phyloP scores from a whole-genome alignment of 2,113 vertebrate genomes.

The Prietella phreatophila region DNA sequence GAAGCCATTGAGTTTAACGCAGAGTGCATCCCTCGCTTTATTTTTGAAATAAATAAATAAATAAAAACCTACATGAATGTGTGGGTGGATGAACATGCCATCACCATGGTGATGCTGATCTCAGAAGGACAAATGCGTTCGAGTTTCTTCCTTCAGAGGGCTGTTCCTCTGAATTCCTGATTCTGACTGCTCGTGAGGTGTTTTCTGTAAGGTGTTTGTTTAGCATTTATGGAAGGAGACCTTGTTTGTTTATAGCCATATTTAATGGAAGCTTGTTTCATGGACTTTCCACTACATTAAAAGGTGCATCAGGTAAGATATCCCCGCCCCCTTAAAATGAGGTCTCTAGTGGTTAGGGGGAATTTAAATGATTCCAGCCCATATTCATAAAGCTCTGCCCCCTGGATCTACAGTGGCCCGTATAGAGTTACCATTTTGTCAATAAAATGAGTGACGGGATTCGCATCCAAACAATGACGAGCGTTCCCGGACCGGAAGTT shows the following conservation, averaged over 20 bases:
- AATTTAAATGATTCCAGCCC: not conserved
- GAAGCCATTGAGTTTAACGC: not conserved
- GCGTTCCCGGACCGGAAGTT: not conserved
- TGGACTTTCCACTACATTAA: not conserved
- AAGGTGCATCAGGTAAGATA: not conserved
- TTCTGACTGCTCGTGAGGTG: not conserved
- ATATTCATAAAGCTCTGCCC: not conserved
- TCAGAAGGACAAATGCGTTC: not conserved
- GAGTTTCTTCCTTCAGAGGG: not conserved
- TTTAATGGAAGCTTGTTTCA: not conserved
- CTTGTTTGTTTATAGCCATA: not conserved
- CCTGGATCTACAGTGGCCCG: not conserved
- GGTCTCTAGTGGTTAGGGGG: not conserved
- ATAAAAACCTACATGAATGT: not conserved
- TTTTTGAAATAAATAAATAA: not conserved
- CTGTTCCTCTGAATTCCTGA: not conserved
- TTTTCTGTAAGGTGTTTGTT: not conserved
- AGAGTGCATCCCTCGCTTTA: not conserved
- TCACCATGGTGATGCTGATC: not conserved
- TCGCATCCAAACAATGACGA: not conserved
- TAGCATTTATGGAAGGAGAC: not conserved
- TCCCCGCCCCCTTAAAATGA: not conserved
- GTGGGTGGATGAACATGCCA: not conserved
- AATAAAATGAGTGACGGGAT: not conserved
- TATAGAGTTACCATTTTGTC: not conserved